A percentile compares a stretch with the other conserved stretches of the same genome.
phyloP scores from a whole-genome alignment of 2,113 vertebrate genomes.

The Scolopax mira region DNA sequence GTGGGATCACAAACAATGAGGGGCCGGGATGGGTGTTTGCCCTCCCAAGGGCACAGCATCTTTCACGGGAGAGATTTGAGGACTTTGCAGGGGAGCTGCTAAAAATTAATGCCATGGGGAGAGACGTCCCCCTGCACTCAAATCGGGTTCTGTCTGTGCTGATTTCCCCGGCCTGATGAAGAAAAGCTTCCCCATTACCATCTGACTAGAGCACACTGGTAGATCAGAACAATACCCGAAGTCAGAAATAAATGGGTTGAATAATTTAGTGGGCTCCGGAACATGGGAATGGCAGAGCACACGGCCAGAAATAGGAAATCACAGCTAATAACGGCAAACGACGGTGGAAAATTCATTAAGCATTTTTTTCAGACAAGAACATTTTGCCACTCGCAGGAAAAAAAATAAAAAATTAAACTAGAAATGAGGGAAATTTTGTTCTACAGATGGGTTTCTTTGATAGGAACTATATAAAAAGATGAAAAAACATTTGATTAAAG shows the following conservation, averaged over 20 bases:
- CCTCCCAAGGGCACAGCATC: neutral
- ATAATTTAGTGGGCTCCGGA: constrained; percentile 53
- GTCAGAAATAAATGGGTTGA: constrained; percentile 50
- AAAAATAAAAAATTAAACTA: neutral
- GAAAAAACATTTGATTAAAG: constrained; percentile 37
- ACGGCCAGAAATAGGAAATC: constrained; percentile 25
- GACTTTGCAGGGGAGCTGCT: neutral
- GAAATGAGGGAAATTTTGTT: constrained; percentile 8
- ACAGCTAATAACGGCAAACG: constrained; percentile 22
- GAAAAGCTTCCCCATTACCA: neutral
- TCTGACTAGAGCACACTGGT: neutral
- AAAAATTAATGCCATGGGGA: neutral
- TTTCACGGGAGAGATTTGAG: neutral
- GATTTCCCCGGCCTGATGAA: neutral
- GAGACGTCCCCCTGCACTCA: rapidly evolving
- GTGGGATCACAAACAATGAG: neutral
- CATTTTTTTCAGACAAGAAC: constrained; percentile 33
- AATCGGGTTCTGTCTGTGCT: neutral
- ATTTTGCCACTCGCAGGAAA: neutral
- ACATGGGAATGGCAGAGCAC: neutral
- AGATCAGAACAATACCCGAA: neutral
- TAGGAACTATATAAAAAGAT: neutral
- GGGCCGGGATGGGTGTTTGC: neutral
- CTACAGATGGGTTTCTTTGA: neutral
- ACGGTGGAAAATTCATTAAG: constrained; percentile 51